Evolutionary conservation across 2,888 invertebrate genomes (phyloP).

Genomic region (Parthenolecanium corni): DNA sequence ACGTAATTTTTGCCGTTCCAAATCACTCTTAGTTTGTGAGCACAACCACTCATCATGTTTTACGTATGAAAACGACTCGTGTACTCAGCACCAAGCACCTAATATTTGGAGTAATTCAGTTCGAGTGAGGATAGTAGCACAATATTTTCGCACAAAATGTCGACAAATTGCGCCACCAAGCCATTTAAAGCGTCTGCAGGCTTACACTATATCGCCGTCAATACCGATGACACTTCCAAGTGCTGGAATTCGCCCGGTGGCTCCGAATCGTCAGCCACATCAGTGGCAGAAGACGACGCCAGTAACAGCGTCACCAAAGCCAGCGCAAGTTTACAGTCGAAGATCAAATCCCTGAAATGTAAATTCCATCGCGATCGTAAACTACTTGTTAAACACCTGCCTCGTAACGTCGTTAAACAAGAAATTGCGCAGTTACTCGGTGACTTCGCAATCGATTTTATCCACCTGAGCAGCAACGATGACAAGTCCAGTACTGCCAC

Average conservation of each 20-base stretch:
- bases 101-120: no score
- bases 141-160: background rate
- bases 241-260: background rate
- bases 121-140: no score
- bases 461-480: constrained; percentile 36
- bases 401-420: constrained; percentile 40
- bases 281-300: background rate
- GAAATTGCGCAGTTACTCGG: constrained; percentile 38
- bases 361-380: constrained; percentile 40
- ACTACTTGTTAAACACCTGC: constrained; percentile 40
- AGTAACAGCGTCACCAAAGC: background rate
- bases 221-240: background rate
- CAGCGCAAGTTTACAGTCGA: constrained; percentile 37
- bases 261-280: background rate
- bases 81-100: no score
- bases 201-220: background rate
- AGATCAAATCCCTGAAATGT: constrained; percentile 37
- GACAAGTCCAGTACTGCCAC: constrained; percentile 36
- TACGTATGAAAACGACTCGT: no score
- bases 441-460: constrained; percentile 37
- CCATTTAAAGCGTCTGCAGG: background rate
- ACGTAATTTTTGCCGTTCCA: no score
- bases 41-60: no score
- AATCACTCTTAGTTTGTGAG: no score
- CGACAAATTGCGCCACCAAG: constrained; percentile 5